phyloP scores from a whole-genome alignment of 53 echinoderm and acorn worm species.

The Echinometra lucunter region DNA sequence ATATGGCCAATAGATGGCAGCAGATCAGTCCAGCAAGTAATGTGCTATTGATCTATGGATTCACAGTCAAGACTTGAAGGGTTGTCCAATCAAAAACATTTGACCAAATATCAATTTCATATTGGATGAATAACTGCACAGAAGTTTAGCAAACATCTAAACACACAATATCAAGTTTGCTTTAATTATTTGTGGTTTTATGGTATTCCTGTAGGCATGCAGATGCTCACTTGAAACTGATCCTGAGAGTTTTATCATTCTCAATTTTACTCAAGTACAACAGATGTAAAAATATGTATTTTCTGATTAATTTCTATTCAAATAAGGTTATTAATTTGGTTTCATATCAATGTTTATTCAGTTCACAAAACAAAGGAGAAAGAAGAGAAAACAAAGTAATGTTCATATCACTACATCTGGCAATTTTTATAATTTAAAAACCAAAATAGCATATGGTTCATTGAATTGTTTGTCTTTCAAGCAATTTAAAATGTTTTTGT shows the following conservation, averaged over 20 bases:
- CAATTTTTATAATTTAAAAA: neutral
- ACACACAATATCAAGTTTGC: neutral
- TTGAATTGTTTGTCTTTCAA: neutral
- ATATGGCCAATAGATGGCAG: constrained; percentile 24
- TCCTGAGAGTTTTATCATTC: neutral
- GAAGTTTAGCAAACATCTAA: neutral
- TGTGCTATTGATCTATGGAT: neutral
- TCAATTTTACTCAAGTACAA: neutral
- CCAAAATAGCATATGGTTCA: neutral
- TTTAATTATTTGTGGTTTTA: no score
- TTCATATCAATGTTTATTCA: neutral
- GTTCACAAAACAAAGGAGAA: neutral
- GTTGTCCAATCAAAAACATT: neutral
- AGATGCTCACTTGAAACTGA: neutral
- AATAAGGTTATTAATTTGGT: neutral
- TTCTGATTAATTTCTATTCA: no score
- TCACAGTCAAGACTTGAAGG: neutral
- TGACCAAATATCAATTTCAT: neutral
- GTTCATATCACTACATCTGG: neutral
- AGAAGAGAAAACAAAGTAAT: neutral
- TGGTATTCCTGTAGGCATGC: no score
- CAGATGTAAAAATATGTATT: neutral
- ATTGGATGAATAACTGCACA: neutral
- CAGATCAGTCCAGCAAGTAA: neutral
- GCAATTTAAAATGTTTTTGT: neutral